phyloP scores from a whole-genome alignment of 2,113 vertebrate species.

The Bubo scandiacus region DNA sequence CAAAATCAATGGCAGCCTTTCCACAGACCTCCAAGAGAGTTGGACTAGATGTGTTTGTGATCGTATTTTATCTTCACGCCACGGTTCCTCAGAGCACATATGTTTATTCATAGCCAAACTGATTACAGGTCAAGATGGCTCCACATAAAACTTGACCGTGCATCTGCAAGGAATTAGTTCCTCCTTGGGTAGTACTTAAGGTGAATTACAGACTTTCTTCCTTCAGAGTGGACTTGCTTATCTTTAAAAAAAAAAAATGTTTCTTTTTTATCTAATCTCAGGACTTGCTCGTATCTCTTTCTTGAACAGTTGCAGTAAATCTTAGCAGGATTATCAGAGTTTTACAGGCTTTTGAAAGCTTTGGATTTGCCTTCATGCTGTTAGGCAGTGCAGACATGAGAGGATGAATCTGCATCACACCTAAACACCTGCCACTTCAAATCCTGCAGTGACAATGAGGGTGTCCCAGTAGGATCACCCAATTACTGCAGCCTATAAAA shows the following conservation, averaged over 20 bases:
- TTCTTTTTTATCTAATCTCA: constrained; percentile 25
- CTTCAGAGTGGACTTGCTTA: constrained; percentile 17
- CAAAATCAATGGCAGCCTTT: neutral
- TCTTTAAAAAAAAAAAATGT: neutral
- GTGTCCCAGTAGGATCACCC: constrained; percentile 12
- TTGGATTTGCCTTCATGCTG: constrained; percentile 37
- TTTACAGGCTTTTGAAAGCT: constrained; percentile 46
- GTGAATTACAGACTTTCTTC: constrained; percentile 32
- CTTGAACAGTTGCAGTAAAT: constrained; percentile 39
- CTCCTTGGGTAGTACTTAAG: constrained; percentile 24
- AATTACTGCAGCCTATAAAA: constrained; percentile 5
- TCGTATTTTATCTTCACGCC: neutral
- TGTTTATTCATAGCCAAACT: constrained; percentile 36
- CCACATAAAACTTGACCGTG: constrained; percentile 8
- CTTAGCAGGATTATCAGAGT: constrained; percentile 58
- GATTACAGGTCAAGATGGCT: constrained; percentile 15
- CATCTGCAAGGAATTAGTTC: constrained; percentile 19
- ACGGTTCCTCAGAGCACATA: neutral
- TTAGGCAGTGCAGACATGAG: constrained; percentile 6
- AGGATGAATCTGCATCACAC: constrained; percentile 37
- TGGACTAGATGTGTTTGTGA: neutral
- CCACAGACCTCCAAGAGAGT: neutral
- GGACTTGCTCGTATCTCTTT: constrained; percentile 2
- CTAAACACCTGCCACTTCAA: constrained; percentile 56
- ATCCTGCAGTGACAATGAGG: constrained; percentile 23